These are phyloP conservation scores for Chironomus tepperi DNA, from an alignment of 1,140 invertebrate genomes.

Conservation along the genomic window DNA sequence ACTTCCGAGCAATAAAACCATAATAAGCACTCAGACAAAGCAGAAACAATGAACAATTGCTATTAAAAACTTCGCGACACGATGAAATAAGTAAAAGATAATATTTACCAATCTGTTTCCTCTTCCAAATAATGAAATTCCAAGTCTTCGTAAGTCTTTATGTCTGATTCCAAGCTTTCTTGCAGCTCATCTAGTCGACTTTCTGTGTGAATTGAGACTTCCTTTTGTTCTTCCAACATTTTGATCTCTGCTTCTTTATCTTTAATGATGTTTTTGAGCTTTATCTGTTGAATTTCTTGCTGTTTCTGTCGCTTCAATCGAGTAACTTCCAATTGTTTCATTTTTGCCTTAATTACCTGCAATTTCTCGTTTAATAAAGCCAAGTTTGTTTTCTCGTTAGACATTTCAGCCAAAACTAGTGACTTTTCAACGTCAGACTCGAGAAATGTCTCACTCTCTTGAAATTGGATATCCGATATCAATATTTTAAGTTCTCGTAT, in stretches of 20 bases:
- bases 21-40: background rate
- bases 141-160: slow-evolving; percentile 80
- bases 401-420: slow-evolving; percentile 68
- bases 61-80: too few relatives aligned
- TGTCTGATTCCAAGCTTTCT: slow-evolving; percentile 60
- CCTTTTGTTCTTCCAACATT: slow-evolving; percentile 37
- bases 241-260: slow-evolving; percentile 33
- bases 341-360: slow-evolving; percentile 51
- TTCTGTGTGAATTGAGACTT: slow-evolving; percentile 44
- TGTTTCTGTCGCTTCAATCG: slow-evolving; percentile 38
- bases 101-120: slow-evolving; percentile 60
- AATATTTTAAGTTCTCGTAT: slow-evolving; percentile 22
- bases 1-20: background rate
- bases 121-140: slow-evolving; percentile 91
- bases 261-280: slow-evolving; percentile 31
- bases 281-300: slow-evolving; percentile 36
- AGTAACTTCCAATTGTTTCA: slow-evolving; percentile 43
- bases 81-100: background rate
- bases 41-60: background rate
- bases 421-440: slow-evolving; percentile 79
- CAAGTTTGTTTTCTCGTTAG: slow-evolving; percentile 64
- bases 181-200: slow-evolving; percentile 51
- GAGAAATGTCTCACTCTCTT: slow-evolving; percentile 33
- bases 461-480: slow-evolving; percentile 24
- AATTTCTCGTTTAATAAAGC: slow-evolving; percentile 62